phyloP scores from a whole-genome alignment of 1,140 invertebrate species.

The Ceratina calcarata region DNA sequence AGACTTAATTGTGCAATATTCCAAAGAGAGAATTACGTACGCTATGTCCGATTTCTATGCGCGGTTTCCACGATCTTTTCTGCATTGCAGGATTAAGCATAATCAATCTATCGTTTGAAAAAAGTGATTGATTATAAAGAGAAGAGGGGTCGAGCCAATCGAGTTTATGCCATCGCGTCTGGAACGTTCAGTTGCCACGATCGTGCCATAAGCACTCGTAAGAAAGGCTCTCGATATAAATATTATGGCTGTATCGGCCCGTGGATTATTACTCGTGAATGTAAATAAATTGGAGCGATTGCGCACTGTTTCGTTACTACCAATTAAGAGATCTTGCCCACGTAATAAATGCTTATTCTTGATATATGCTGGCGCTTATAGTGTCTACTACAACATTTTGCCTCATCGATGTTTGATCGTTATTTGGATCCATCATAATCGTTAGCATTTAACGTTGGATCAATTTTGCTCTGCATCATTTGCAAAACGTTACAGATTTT shows the following conservation, averaged over 20 bases:
- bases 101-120: too few species aligned
- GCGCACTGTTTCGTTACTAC: conserved; percentile 42
- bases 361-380: background rate
- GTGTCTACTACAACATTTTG: conserved; percentile 21
- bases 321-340: conserved; percentile 57
- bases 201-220: conserved; percentile 53
- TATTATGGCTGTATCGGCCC: conserved; percentile 65
- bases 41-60: too few species aligned
- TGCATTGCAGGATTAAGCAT: too few species aligned
- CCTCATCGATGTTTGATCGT: background rate
- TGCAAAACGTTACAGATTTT: background rate
- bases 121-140: too few species aligned
- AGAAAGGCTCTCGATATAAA: conserved; percentile 56
- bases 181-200: conserved; percentile 36
- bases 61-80: background rate
- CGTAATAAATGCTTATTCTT: conserved; percentile 50
- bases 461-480: background rate
- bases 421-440: conserved; percentile 31
- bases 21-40: background rate
- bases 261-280: conserved; percentile 52
- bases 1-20: conserved; percentile 23
- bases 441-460: conserved; percentile 26
- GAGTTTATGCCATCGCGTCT: background rate
- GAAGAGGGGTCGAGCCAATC: background rate
- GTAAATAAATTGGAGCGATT: conserved; percentile 60